Evolutionary conservation across 1,140 invertebrate species (phyloP).

Genomic region (Chrysoperla carnea): DNA sequence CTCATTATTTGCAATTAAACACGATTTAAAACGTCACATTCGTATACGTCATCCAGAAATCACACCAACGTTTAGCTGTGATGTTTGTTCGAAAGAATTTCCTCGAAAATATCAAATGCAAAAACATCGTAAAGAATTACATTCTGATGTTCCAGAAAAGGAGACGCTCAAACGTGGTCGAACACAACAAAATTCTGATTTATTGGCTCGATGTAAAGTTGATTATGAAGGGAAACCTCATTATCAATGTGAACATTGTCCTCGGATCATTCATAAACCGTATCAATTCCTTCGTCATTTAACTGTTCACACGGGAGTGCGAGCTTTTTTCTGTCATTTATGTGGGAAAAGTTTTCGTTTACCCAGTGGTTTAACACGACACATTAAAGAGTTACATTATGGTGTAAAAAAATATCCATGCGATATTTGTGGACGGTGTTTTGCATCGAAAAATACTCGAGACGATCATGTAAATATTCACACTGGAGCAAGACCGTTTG

Average conservation of each 20-base stretch:
- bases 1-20: too few relatives aligned
- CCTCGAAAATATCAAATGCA: conserved; percentile 14
- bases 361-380: conserved; percentile 10
- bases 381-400: conserved; percentile 14
- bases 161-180: neutral
- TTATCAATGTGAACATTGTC: conserved; percentile 26
- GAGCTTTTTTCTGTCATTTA: conserved; percentile 29
- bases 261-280: conserved; percentile 21
- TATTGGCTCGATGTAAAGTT: conserved; percentile 9
- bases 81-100: conserved; percentile 12
- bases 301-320: conserved; percentile 27
- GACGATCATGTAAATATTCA: conserved; percentile 46
- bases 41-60: conserved; percentile 1
- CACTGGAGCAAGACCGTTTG: conserved; percentile 39
- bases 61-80: conserved; percentile 6
- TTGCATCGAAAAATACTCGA: conserved; percentile 31
- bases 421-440: conserved; percentile 21
- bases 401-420: conserved; percentile 24
- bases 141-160: conserved; percentile 3
- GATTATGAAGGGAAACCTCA: conserved; percentile 13
- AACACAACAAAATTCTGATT: conserved; percentile 1
- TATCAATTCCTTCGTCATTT: conserved; percentile 30
- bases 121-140: conserved; percentile 9
- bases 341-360: conserved; percentile 30
- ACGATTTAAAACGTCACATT: too few relatives aligned